Evolutionary conservation across 2,888 invertebrate species (phyloP).

Genomic region (Drosophila prostipennis): DNA sequence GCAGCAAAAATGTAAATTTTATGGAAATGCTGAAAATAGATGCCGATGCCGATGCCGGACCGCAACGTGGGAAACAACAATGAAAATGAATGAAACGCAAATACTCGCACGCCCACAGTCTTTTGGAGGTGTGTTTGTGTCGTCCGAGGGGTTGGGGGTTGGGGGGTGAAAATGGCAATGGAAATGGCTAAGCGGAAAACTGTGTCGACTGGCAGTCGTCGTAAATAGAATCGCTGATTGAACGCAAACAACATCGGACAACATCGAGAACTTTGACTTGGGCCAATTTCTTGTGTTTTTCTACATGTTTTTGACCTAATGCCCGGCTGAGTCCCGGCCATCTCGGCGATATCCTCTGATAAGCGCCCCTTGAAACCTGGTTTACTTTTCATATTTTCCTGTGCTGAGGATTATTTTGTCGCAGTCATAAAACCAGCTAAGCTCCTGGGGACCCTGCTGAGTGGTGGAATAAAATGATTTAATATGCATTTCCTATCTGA

Average conservation of each 20-base stretch:
- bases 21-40: conserved; percentile 63
- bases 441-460: background rate
- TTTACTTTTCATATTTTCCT: background rate
- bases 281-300: background rate
- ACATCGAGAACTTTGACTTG: conserved; percentile 6
- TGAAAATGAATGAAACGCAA: conserved; percentile 37
- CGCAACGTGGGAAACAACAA: conserved; percentile 13
- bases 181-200: conserved; percentile 2
- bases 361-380: background rate
- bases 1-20: conserved; percentile 70
- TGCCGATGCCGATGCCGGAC: conserved; percentile 28
- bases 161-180: background rate
- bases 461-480: background rate
- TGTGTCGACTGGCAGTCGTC: background rate
- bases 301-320: background rate
- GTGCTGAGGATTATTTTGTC: background rate
- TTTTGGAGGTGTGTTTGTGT: background rate
- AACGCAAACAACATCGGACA: background rate
- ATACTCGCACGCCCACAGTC: conserved; percentile 3
- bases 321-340: background rate
- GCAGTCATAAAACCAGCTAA: background rate
- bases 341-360: background rate
- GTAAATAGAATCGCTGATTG: conserved; percentile 5
- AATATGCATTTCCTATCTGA: conserved; percentile 3
- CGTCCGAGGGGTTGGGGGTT: too few relatives aligned